Percentiles rank a stretch among this genome's conserved stretches.
These are phyloP conservation scores for Drosophila neocordata DNA, from an alignment of 1,140 invertebrate genomes.

Conservation along the genomic window DNA sequence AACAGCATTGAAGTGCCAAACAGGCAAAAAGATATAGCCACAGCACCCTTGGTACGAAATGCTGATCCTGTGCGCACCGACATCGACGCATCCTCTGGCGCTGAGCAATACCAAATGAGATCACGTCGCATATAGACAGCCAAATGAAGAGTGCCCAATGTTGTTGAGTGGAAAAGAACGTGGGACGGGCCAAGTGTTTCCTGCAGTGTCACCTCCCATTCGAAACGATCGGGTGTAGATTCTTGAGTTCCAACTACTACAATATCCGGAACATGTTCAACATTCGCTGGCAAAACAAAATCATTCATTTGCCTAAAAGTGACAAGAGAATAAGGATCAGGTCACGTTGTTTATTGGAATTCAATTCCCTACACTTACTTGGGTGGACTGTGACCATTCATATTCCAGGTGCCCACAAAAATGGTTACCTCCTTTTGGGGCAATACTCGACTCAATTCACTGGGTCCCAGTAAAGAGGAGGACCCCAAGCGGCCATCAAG, in stretches of 20 bases:
- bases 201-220: conserved; percentile 96
- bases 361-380: conserved; percentile 83
- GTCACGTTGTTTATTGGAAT: conserved; percentile 9
- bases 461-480: conserved; percentile 90
- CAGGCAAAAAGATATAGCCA: conserved; percentile 93
- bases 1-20: conserved; percentile 97
- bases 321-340: neutral
- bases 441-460: conserved; percentile 93
- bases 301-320: conserved; percentile 89
- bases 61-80: conserved; percentile 94
- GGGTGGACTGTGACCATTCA: conserved; percentile 93
- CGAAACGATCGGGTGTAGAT: conserved; percentile 90
- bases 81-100: conserved; percentile 93
- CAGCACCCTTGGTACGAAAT: conserved; percentile 96
- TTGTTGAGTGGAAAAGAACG: conserved; percentile 91
- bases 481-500: conserved; percentile 90
- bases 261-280: conserved; percentile 94
- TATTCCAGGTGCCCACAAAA: conserved; percentile 98
- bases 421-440: conserved; percentile 92
- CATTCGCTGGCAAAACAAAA: conserved; percentile 92
- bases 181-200: conserved; percentile 96
- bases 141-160: conserved; percentile 93
- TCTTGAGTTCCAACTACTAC: conserved; percentile 97
- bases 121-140: conserved; percentile 94
- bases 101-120: conserved; percentile 96